A percentile compares a stretch with the other conserved stretches of the same genome.
phyloP scores from a whole-genome alignment of 2,113 vertebrate genomes.

The Bettongia penicillata region DNA sequence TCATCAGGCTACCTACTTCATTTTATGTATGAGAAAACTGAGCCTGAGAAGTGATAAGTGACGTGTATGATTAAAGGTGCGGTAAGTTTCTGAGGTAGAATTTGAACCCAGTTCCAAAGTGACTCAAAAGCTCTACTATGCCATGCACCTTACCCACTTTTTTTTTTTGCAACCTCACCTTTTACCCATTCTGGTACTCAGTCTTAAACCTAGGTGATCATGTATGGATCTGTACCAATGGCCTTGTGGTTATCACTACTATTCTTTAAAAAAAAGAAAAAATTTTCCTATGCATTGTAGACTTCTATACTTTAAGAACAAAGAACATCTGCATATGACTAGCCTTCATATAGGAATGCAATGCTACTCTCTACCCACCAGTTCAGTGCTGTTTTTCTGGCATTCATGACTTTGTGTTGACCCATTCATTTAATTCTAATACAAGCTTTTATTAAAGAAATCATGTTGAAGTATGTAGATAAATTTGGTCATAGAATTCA shows the following conservation, averaged over 20 bases:
- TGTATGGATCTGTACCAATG: not conserved
- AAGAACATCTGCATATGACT: not conserved
- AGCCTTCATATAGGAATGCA: not conserved
- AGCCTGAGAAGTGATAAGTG: not conserved
- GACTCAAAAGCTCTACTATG: not conserved
- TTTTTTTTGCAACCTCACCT: not conserved
- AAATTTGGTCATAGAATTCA: not conserved
- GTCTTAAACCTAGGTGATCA: not conserved
- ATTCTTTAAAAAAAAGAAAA: not conserved
- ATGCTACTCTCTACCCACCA: not conserved
- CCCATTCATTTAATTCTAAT: not conserved
- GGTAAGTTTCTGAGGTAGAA: not conserved
- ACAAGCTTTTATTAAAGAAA: not conserved
- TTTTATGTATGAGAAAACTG: not conserved
- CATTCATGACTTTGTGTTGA: not conserved
- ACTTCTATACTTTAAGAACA: not conserved
- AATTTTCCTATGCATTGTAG: not conserved
- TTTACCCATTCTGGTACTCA: not conserved
- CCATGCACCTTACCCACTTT: not conserved
- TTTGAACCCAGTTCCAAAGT: not conserved
- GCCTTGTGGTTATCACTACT: not conserved
- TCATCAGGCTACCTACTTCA: not conserved
- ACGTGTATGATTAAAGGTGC: not conserved
- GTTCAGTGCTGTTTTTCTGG: not conserved
- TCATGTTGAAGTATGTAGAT: not conserved